Base-by-base conservation (phyloP, 2,797 vertebrate species). In the Anguilla megastoma region DNA sequence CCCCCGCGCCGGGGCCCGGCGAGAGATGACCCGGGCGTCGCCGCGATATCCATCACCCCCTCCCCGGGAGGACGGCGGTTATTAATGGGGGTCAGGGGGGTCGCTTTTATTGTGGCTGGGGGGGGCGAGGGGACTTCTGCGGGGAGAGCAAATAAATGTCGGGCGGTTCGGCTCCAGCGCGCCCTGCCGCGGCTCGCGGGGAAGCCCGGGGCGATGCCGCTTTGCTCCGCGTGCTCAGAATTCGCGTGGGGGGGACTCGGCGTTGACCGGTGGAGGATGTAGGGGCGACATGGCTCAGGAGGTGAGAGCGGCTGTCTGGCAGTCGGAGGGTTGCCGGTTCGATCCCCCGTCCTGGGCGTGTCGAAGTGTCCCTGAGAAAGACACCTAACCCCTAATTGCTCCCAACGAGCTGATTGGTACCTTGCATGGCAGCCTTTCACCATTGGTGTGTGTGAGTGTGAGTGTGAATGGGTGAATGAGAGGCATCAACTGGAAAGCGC, bases 11-110 rank as follows among this genome's bases (percentile, higher is more conserved):
- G 5, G 30, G 52, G 52, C 63, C 74, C 8, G 27, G 41, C 41
- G 41, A 10, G 27, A 80, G 86, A 66, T 56, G 86, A 58, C 69
- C 86, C 71, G 30, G 71, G 45, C 58, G 86, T 30, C 69, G 8
- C 41, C 3, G 69, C 71, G 3, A 24, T 27, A 56, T 87, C 69
- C 79, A 36, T 86, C 85, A 86, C 60, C 27, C 60, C 41, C 83
- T 56, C 52, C 24, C 85, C n/a, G 33, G 18, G 85, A 86, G 85
- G 85, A 86, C n/a, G 30, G 36, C 85, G 0, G 48, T 58, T 74
- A 52, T 86, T 86, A 69, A 50, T 86, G 85, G 63, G 54, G 85
- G 85, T 86, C 45, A 30, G 21, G 84, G 33, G 41, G 85, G 8
- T 71, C 85, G 74, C 36, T 63, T 86, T 74, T 48, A 33, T 86